These are phyloP conservation scores for Bombyx mori DNA, from an alignment of 1,140 invertebrate species.

Conservation along the genomic window DNA sequence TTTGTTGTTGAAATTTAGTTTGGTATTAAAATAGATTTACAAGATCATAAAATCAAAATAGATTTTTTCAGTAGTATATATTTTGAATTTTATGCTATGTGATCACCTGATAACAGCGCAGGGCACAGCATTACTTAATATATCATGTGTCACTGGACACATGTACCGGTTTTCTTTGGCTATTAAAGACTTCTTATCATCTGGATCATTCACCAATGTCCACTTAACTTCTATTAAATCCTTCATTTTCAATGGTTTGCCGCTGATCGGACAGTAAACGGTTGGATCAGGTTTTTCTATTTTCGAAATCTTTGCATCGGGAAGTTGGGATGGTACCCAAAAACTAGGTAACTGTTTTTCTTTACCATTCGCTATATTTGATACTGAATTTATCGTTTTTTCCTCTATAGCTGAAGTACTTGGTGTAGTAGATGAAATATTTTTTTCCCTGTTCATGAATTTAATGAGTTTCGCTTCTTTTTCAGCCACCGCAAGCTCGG, in stretches of 20 bases:
- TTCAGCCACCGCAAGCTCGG: constrained; percentile 77
- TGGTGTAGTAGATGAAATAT: constrained; percentile 72
- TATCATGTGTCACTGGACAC: constrained; percentile 97
- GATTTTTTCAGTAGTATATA: constrained; percentile 3
- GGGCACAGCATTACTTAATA: constrained; percentile 94
- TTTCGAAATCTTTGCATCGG: constrained; percentile 80
- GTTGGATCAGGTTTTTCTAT: constrained; percentile 91
- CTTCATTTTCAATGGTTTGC: constrained; percentile 89
- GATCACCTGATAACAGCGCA: constrained; percentile 86
- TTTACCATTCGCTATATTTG: constrained; percentile 63
- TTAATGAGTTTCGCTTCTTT: constrained; percentile 55
- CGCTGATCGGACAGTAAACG: constrained; percentile 95
- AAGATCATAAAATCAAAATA: too few relatives aligned
- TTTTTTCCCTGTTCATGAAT: constrained; percentile 82
- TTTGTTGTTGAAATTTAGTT: too few relatives aligned
- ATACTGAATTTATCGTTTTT: constrained; percentile 45
- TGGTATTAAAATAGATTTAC: too few relatives aligned
- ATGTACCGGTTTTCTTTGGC: constrained; percentile 93
- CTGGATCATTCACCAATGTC: constrained; percentile 88
- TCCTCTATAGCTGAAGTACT: constrained; percentile 17
- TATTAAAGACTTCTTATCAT: constrained; percentile 86
- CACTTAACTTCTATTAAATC: constrained; percentile 96
- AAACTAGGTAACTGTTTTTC: constrained; percentile 87
- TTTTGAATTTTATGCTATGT: not conserved
- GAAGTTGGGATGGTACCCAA: constrained; percentile 97